These are phyloP conservation scores for Colaptes auratus DNA, from an alignment of 2,113 vertebrate genomes.

Conservation along the genomic window DNA sequence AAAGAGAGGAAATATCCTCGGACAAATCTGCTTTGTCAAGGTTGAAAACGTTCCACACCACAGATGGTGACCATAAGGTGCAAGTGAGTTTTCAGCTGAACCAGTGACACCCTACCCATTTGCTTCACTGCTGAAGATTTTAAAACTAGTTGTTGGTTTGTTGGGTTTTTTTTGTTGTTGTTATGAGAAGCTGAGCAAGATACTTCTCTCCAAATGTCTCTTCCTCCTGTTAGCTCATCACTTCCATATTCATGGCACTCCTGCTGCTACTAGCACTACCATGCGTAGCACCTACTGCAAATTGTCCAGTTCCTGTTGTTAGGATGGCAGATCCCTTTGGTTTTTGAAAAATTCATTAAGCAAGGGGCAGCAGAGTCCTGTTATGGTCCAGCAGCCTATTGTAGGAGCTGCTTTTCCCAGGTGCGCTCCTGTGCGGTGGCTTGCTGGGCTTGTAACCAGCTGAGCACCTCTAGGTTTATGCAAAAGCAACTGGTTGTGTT, in stretches of 20 bases:
- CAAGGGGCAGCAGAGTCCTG: background rate
- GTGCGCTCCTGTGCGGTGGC: background rate
- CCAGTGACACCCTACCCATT: constrained; percentile 72
- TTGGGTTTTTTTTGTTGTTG: constrained; percentile 20
- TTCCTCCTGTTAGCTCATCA: constrained; percentile 68
- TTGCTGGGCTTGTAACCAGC: background rate
- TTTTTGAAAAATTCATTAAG: constrained; percentile 68
- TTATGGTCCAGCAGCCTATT: constrained; percentile 51
- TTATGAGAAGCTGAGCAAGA: constrained; percentile 65
- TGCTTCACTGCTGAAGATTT: constrained; percentile 71
- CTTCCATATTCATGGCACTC: constrained; percentile 71
- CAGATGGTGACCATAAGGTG: constrained; percentile 76
- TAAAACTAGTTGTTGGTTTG: constrained; percentile 31
- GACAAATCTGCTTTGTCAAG: constrained; percentile 76
- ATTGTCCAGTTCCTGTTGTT: constrained; percentile 67
- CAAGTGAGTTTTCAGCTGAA: constrained; percentile 72
- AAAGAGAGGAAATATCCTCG: constrained; percentile 75
- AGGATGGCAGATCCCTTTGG: constrained; percentile 57
- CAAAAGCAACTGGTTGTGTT: background rate
- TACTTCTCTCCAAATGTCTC: constrained; percentile 67
- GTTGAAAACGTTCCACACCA: constrained; percentile 75
- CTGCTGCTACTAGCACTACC: constrained; percentile 63
- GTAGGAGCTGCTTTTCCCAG: background rate
- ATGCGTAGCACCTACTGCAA: constrained; percentile 66
- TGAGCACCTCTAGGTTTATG: background rate